phyloP scores from a whole-genome alignment of 92 coral and sea anemone genomes.

The Porites cylindrica region DNA sequence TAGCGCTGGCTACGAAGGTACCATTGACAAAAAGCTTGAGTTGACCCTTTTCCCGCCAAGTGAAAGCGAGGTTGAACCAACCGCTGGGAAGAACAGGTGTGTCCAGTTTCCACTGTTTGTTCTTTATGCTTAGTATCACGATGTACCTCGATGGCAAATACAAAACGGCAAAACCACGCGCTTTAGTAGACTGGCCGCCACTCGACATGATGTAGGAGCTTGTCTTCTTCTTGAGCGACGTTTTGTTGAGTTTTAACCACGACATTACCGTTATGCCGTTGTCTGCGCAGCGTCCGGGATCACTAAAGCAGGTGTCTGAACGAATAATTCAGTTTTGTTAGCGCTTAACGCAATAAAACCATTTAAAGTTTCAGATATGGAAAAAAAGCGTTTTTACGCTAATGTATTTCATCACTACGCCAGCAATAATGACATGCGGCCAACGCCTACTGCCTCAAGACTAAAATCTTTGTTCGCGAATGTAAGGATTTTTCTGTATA shows the following conservation, averaged over 20 bases:
- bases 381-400: too few relatives aligned
- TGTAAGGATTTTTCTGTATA: too few relatives aligned
- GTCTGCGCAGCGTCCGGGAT: slow-evolving; percentile 79
- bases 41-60: slow-evolving; percentile 73
- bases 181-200: slow-evolving; percentile 90
- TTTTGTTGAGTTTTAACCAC: slow-evolving; percentile 75
- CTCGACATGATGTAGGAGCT: slow-evolving; percentile 87
- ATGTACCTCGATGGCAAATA: slow-evolving; percentile 72
- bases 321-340: too few relatives aligned
- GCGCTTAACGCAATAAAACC: not conserved
- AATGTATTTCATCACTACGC: too few relatives aligned
- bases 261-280: slow-evolving; percentile 81
- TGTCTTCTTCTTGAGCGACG: slow-evolving; percentile 45
- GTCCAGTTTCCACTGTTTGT: slow-evolving; percentile 85
- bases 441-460: too few relatives aligned
- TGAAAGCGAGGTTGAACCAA: slow-evolving; percentile 93
- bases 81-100: slow-evolving; percentile 75
- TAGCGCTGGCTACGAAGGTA: slow-evolving; percentile 60
- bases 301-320: slow-evolving; percentile 79
- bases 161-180: slow-evolving; percentile 89
- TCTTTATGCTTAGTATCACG: slow-evolving; percentile 76
- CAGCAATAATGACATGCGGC: too few relatives aligned
- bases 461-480: too few relatives aligned
- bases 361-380: too few relatives aligned
- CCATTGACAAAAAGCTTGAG: slow-evolving; percentile 85